A percentile compares a stretch with the other conserved stretches of the same genome.
These are phyloP conservation scores for Temnothorax nylanderi DNA, from an alignment of 1,140 invertebrate species.

Conservation along the genomic window DNA sequence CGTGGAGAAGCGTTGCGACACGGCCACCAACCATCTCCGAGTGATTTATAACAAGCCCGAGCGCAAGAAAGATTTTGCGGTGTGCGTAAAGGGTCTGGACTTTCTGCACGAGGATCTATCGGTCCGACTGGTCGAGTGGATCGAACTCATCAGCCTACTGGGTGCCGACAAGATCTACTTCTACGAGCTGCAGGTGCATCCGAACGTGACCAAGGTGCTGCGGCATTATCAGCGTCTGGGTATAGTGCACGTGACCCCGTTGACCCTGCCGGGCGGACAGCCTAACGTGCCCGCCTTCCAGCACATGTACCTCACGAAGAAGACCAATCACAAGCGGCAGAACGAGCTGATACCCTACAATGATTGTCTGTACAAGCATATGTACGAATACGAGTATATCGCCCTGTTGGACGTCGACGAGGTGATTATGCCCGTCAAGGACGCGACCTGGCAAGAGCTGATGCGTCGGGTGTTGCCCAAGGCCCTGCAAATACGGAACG, in stretches of 20 bases:
- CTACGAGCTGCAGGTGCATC: slow-evolving; percentile 95
- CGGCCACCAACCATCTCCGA: slow-evolving; percentile 94
- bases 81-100: slow-evolving; percentile 97
- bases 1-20: slow-evolving; percentile 94
- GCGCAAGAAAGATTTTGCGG: slow-evolving; percentile 93
- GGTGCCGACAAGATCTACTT: slow-evolving; percentile 97
- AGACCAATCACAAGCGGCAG: slow-evolving; percentile 96
- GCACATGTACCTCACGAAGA: slow-evolving; percentile 95
- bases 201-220: slow-evolving; percentile 95
- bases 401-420: slow-evolving; percentile 97
- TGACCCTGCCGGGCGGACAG: slow-evolving; percentile 96
- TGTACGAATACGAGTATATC: slow-evolving; percentile 96
- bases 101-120: slow-evolving; percentile 96
- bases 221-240: slow-evolving; percentile 92
- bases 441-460: slow-evolving; percentile 91
- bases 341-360: slow-evolving; percentile 99
- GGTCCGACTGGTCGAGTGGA: slow-evolving; percentile 97
- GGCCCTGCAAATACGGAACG: slow-evolving; percentile 89
- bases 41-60: slow-evolving; percentile 93
- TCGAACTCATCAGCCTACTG: slow-evolving; percentile 94
- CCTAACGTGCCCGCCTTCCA: slow-evolving; percentile 95
- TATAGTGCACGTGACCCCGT: slow-evolving; percentile 93
- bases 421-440: slow-evolving; percentile 96
- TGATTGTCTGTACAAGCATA: slow-evolving; percentile 97
- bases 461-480: slow-evolving; percentile 91